Evolutionary conservation across 64 coral and sea anemone species (phyloP).

Genomic region (Pocillopora damicornis): DNA sequence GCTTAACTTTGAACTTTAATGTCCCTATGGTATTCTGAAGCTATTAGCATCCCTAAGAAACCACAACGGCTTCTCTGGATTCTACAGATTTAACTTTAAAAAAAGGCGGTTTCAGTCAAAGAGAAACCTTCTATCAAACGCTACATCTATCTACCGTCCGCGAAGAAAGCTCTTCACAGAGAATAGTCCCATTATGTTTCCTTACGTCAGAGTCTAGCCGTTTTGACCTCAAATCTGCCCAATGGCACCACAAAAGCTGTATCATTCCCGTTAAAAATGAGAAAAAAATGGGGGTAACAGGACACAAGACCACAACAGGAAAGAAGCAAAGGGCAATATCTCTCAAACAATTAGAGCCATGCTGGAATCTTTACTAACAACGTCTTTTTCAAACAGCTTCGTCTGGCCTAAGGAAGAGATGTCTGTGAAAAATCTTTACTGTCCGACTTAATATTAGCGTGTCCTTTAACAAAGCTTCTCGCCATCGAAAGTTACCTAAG

Average conservation of each 20-base stretch:
- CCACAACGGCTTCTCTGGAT: background rate
- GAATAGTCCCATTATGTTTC: background rate
- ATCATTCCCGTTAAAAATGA: background rate
- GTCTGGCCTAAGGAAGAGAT: background rate
- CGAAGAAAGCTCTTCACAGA: too few relatives aligned
- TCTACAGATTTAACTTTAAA: background rate
- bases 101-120: background rate
- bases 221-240: background rate
- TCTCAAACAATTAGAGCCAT: background rate
- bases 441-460: background rate
- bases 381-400: background rate
- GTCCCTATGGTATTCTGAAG: background rate
- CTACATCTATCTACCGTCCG: too few relatives aligned
- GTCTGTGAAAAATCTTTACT: background rate
- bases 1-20: background rate
- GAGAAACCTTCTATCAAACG: background rate
- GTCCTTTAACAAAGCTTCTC: background rate
- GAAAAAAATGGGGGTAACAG: background rate
- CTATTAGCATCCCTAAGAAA: background rate
- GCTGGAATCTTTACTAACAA: background rate
- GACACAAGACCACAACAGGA: constrained; percentile 8
- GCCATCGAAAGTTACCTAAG: too few relatives aligned
- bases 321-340: background rate
- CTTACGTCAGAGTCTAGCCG: background rate
- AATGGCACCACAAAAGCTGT: background rate